Percentiles rank a stretch among this genome's conserved stretches.
Conservation (phyloP, 92 coral and sea anemone genomes). For the Epizoanthus rinbou region DNA sequence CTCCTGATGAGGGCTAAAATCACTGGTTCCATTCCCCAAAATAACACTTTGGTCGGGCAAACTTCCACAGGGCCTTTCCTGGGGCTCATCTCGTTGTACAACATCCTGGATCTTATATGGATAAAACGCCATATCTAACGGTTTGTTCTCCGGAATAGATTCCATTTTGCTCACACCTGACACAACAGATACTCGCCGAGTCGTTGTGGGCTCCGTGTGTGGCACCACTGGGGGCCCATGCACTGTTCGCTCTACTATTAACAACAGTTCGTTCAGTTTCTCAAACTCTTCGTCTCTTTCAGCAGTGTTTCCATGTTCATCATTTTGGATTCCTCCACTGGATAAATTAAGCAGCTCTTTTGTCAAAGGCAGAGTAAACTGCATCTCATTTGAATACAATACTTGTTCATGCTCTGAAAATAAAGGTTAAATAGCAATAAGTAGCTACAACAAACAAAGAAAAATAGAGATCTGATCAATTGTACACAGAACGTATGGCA, state of each 20-base stretch:
- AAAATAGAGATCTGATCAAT: no score
- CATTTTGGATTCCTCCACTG: not conserved
- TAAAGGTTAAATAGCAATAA: not conserved
- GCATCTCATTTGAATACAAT: conserved; percentile 77
- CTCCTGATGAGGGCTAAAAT: not conserved
- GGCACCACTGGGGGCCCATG: not conserved
- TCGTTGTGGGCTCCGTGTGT: conserved; percentile 1
- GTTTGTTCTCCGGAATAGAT: conserved; percentile 73
- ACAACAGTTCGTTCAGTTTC: conserved; percentile 52
- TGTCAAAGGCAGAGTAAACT: conserved; percentile 74
- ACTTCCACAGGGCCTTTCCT: not conserved
- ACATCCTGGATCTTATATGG: not conserved
- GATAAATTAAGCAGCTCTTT: conserved; percentile 49
- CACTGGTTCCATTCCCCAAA: not conserved
- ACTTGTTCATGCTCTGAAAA: conserved; percentile 55
- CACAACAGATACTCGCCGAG: conserved; percentile 32
- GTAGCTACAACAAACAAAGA: not conserved
- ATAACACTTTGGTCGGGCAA: not conserved
- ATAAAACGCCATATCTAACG: conserved; percentile 41
- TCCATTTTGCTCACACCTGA: conserved; percentile 49
- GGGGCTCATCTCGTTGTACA: not conserved
- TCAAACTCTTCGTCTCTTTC: conserved; percentile 25
- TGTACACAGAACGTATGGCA: no score
- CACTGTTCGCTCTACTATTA: conserved; percentile 62
- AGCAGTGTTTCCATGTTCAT: not conserved